Percentiles rank a stretch among this genome's conserved stretches.
These are phyloP conservation scores for Serranochromis macrocephalus DNA, from an alignment of 2,113 vertebrate genomes.

Conservation along the genomic window DNA sequence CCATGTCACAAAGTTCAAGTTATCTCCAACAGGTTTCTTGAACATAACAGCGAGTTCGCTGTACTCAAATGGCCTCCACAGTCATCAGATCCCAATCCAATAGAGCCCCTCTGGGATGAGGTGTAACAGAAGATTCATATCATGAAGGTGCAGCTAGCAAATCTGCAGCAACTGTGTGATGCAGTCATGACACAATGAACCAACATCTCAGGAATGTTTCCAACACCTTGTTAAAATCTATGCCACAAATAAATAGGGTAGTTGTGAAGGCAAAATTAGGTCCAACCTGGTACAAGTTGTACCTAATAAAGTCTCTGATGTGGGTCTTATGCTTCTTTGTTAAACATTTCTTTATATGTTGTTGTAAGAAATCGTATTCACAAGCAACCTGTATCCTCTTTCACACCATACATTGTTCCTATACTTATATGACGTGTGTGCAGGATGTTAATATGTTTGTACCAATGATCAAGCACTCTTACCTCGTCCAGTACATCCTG, in stretches of 20 bases:
- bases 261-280: not conserved
- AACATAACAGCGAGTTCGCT: not conserved
- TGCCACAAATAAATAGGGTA: not conserved
- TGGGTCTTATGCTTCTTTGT: not conserved
- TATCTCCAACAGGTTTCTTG: not conserved
- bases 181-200: not conserved
- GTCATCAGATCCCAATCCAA: not conserved
- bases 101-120: not conserved
- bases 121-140: not conserved
- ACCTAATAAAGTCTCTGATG: not conserved
- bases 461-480: not conserved
- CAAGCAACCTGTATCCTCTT: not conserved
- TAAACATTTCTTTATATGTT: not conserved
- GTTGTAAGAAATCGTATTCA: not conserved
- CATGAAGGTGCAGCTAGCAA: not conserved
- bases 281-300: not conserved
- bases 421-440: not conserved
- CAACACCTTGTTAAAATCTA: not conserved
- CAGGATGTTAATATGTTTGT: not conserved
- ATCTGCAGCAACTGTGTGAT: not conserved
- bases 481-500: not conserved
- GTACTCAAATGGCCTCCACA: not conserved
- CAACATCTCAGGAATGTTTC: not conserved
- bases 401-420: not conserved
- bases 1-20: not conserved